Evolutionary conservation across 2,888 invertebrate genomes (phyloP).

Genomic region (Axea sp.): DNA sequence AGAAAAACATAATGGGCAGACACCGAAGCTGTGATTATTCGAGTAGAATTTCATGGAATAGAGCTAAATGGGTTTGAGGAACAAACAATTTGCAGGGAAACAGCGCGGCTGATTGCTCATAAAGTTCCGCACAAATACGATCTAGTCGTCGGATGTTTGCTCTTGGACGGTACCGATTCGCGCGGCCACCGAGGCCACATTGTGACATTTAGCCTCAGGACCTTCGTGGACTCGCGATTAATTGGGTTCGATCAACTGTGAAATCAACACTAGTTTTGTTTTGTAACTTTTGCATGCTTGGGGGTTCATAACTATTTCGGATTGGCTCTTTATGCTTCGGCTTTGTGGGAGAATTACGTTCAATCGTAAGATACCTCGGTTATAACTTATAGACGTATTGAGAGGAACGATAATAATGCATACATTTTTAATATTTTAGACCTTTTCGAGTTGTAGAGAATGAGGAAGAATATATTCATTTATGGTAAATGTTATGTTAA

Average conservation of each 20-base stretch:
- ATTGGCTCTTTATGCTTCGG: neutral
- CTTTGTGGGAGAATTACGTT: constrained; percentile 24
- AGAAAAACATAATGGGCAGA: constrained; percentile 75
- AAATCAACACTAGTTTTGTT: constrained; percentile 34
- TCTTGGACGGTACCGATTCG: constrained; percentile 64
- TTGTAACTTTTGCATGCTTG: constrained; percentile 24
- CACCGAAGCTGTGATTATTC: constrained; percentile 77
- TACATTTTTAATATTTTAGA: too few species aligned
- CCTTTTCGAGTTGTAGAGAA: too few species aligned
- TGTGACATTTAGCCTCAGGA: constrained; percentile 51
- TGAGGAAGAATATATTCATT: too few species aligned
- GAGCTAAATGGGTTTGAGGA: constrained; percentile 78
- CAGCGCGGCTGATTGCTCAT: constrained; percentile 72
- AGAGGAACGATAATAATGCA: neutral
- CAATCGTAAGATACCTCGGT: neutral
- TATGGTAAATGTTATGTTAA: too few species aligned
- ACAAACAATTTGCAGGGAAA: constrained; percentile 76
- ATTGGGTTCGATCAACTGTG: constrained; percentile 47
- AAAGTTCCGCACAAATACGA: constrained; percentile 71
- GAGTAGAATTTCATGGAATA: constrained; percentile 78
- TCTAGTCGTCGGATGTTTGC: constrained; percentile 70
- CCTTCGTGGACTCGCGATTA: constrained; percentile 43
- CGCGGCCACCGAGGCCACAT: constrained; percentile 28
- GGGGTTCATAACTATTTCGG: constrained; percentile 19
- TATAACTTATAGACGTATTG: neutral